A percentile compares a stretch with the other conserved stretches of the same genome.
These are phyloP conservation scores for Magallana nippona DNA, from an alignment of 2,888 invertebrate genomes.

Conservation along the genomic window DNA sequence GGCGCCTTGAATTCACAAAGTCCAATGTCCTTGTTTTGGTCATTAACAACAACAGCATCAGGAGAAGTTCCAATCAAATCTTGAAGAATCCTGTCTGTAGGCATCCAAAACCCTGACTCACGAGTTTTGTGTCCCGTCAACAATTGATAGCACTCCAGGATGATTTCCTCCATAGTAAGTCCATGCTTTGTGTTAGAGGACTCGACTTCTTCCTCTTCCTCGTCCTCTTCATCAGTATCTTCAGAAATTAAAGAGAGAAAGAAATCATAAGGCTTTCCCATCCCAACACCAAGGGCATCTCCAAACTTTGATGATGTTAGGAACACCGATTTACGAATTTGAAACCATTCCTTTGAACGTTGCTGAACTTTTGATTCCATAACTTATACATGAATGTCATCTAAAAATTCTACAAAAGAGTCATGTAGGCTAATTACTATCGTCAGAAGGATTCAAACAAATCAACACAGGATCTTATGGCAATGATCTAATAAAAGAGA, in stretches of 20 bases:
- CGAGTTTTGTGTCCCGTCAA: constrained; percentile 62
- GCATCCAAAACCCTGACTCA: constrained; percentile 69
- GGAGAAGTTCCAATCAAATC: constrained; percentile 68
- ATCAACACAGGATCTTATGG: too few species aligned
- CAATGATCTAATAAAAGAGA: too few species aligned
- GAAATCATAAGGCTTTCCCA: constrained; percentile 68
- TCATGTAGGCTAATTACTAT: too few species aligned
- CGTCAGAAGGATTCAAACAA: too few species aligned
- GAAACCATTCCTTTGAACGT: constrained; percentile 66
- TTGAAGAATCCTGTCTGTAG: constrained; percentile 55
- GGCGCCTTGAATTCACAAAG: constrained; percentile 72
- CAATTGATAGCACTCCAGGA: constrained; percentile 68
- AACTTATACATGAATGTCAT: background rate
- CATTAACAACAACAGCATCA: constrained; percentile 65
- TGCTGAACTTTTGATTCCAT: constrained; percentile 68
- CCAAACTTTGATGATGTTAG: constrained; percentile 71
- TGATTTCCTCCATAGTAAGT: constrained; percentile 60
- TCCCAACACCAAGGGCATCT: constrained; percentile 70
- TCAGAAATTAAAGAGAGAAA: constrained; percentile 56
- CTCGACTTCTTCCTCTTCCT: constrained; percentile 6
- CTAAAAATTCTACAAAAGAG: too few species aligned
- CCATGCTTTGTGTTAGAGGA: constrained; percentile 61
- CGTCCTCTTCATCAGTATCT: constrained; percentile 45
- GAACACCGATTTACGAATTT: constrained; percentile 56
- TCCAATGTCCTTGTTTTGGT: constrained; percentile 53